Base-by-base conservation (phyloP, 2,113 vertebrate genomes). In the Apteryx mantelli region DNA sequence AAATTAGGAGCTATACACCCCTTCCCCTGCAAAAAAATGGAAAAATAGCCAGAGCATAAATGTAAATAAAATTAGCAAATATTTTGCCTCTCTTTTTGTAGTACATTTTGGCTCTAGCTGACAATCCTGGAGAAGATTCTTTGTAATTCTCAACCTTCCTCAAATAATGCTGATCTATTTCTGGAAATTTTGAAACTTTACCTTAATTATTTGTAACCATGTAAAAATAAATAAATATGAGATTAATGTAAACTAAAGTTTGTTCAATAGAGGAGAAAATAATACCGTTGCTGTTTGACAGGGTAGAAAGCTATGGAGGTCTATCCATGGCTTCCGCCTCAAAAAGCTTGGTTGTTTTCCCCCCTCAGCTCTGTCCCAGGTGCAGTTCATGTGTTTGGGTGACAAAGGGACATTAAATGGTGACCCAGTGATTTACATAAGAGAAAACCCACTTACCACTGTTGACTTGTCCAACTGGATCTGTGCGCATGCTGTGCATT, bases 381-480 rank as follows among this genome's bases (percentile, higher is more conserved):
- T 40, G 66, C 55, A 88, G 79, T 86, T 93, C 38, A 21, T 32
- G 56, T 42, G 70, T 91, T 58, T 34, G 38, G 46, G 73, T 92
- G 81, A 80, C 58, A 85, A 16, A 70, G 79, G 52, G 85, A 83
- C 30, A 32, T 91, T 82, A 90, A 82, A 61, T 13, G 5, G 46
- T 86, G 87, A 93, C 91, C 79, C 26, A 83, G 55, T 81, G 95
- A 78, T 76, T 95, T 93, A 86, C 0, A 0, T 94, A 96, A 97
- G 85, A 88, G 46, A 83, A 95, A 93, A 86, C 22, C 21, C 61
- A 60, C 42, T 94, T 95, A 82, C 16, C 26, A 5, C 14, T 77
- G 30, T 76, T 77, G 76, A 48, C 52, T 91, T 46, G 46, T 83
- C 52, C 26, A 82, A 87, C 79, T 84, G 82, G 40, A n/a, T 92